A percentile compares a stretch with the other conserved stretches of the same genome.
phyloP scores from a whole-genome alignment of 2,888 invertebrate species.

The Callimorpha dominula region DNA sequence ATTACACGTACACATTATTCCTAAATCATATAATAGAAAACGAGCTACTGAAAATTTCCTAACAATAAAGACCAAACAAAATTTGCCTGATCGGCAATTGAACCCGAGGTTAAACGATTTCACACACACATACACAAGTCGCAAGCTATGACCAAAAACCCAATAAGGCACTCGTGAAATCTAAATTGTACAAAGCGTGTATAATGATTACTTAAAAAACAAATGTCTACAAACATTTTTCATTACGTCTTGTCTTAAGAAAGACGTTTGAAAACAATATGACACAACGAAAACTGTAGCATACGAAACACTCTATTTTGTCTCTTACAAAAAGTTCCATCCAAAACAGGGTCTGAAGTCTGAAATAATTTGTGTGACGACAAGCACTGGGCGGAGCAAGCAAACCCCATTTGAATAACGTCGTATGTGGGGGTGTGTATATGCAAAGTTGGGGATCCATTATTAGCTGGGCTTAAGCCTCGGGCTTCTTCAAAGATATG shows the following conservation, averaged over 20 bases:
- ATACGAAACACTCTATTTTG: background rate
- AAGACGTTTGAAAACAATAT: background rate
- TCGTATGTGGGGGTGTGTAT: slow-evolving; percentile 4
- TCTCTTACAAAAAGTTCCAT: slow-evolving; percentile 1
- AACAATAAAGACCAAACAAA: too few relatives aligned
- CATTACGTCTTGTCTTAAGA: background rate
- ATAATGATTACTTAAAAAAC: too few relatives aligned
- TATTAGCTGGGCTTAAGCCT: slow-evolving; percentile 6
- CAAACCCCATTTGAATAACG: slow-evolving; percentile 9
- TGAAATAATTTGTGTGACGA: slow-evolving; percentile 15
- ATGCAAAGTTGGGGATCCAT: slow-evolving; percentile 10
- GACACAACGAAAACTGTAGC: background rate
- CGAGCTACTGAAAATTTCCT: too few relatives aligned
- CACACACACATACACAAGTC: too few relatives aligned
- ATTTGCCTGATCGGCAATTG: too few relatives aligned
- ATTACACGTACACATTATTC: too few relatives aligned
- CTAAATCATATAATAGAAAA: too few relatives aligned
- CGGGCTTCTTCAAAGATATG: slow-evolving; percentile 1
- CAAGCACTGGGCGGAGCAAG: slow-evolving; percentile 12
- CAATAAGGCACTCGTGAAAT: background rate
- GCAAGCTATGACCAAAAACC: too few relatives aligned
- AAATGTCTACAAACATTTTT: background rate
- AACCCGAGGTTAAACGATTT: too few relatives aligned
- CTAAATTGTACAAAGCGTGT: too few relatives aligned
- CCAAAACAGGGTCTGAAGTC: slow-evolving; percentile 4